Percentiles rank a stretch among this genome's conserved stretches.
Conservation (phyloP, 1,140 invertebrate genomes). For the Macrosteles quadrilineatus region DNA sequence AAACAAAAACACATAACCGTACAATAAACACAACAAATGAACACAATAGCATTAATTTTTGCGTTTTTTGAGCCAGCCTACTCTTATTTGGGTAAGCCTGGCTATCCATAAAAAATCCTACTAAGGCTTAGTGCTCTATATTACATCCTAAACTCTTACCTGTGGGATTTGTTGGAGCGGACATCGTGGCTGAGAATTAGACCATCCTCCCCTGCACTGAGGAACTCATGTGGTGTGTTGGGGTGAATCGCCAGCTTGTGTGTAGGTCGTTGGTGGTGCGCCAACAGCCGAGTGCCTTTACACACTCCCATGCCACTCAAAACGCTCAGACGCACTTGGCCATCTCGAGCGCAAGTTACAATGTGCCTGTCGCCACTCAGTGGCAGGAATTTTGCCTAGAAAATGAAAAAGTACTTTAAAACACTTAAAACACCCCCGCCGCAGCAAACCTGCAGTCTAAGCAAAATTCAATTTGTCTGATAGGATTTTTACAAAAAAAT, state of each 20-base stretch:
- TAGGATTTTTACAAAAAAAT: too few relatives aligned
- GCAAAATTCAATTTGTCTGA: too few relatives aligned
- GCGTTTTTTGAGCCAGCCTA: too few relatives aligned
- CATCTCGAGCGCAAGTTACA: conserved; percentile 85
- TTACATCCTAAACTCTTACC: conserved; percentile 53
- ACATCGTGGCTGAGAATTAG: conserved; percentile 80
- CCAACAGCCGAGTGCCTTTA: conserved; percentile 60
- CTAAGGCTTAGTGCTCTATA: too few relatives aligned
- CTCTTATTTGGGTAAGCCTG: too few relatives aligned
- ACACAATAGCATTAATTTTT: too few relatives aligned
- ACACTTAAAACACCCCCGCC: too few relatives aligned
- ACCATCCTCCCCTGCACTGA: conserved; percentile 89
- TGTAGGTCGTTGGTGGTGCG: conserved; percentile 69
- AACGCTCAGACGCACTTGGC: conserved; percentile 71
- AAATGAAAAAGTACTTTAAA: too few relatives aligned
- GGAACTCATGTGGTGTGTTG: conserved; percentile 73
- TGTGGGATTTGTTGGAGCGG: conserved; percentile 65
- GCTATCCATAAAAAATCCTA: too few relatives aligned
- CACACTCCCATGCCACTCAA: conserved; percentile 55
- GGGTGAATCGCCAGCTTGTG: conserved; percentile 77
- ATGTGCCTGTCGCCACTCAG: conserved; percentile 75
- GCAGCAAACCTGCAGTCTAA: too few relatives aligned
- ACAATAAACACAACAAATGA: too few relatives aligned
- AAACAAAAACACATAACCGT: too few relatives aligned
- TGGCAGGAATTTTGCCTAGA: conserved; percentile 69